Conservation (phyloP, 2,113 vertebrate species). For the Eudyptes chrysolophus region DNA sequence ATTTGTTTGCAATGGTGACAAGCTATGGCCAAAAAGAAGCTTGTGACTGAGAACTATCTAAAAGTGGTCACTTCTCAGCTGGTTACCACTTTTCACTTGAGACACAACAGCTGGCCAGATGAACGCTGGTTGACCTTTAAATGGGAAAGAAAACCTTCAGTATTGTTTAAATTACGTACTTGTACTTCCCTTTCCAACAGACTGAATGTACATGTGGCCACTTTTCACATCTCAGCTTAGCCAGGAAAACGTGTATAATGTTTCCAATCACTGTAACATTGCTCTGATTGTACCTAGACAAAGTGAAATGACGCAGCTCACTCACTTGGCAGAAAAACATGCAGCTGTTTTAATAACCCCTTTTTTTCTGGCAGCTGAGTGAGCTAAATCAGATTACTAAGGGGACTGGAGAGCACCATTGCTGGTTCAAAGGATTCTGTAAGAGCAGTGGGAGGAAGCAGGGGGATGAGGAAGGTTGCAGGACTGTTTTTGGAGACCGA, state of each 20-base stretch:
- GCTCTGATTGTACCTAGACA: neutral
- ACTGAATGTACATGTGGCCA: neutral
- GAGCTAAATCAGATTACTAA: neutral
- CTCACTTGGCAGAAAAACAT: neutral
- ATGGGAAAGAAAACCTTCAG: neutral
- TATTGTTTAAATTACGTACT: neutral
- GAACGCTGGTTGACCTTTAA: neutral
- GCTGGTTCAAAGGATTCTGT: neutral
- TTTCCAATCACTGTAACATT: neutral
- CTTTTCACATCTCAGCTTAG: neutral
- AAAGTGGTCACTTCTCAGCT: neutral
- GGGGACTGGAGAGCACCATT: neutral
- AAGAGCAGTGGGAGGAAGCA: neutral
- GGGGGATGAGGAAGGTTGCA: neutral
- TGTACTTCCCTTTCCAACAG: neutral
- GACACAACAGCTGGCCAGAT: neutral
- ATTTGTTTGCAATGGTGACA: neutral
- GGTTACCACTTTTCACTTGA: neutral
- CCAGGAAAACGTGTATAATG: neutral
- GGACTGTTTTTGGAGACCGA: rapidly evolving
- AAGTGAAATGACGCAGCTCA: neutral
- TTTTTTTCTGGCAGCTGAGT: neutral
- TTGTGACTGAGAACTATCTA: neutral
- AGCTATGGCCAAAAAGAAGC: neutral
- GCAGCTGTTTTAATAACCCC: neutral